Conservation (phyloP, 1,140 invertebrate genomes). For the Drosophila baimaii region DNA sequence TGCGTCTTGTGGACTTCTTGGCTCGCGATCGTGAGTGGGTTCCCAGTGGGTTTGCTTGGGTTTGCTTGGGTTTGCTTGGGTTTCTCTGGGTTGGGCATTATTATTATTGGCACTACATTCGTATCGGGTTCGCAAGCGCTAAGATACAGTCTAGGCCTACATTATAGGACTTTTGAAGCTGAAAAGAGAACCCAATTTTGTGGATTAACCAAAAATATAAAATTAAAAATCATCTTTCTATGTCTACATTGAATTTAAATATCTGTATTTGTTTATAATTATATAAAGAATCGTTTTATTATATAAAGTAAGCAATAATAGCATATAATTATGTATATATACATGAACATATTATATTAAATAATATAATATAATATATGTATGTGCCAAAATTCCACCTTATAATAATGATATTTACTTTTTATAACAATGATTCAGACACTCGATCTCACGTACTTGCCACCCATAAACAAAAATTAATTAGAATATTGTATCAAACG, state of each 20-base stretch:
- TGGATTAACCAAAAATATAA: no score
- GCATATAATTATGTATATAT: no score
- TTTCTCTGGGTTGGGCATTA: conserved; percentile 11
- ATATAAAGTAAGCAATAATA: no score
- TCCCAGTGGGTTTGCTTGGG: background rate
- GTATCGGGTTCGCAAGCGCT: background rate
- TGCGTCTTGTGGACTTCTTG: conserved; percentile 30
- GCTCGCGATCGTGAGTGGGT: conserved; percentile 14
- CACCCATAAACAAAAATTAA: conserved; percentile 24
- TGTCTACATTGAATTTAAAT: no score
- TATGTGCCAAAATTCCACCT: background rate
- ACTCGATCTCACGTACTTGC: background rate
- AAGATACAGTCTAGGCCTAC: background rate
- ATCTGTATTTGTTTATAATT: no score
- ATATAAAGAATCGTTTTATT: no score
- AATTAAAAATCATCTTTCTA: no score
- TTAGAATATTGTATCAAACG: conserved; percentile 4
- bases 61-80: background rate
- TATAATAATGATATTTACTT: background rate
- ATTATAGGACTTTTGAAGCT: no score
- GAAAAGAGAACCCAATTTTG: background rate
- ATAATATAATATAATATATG: no score
- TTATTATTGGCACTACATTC: conserved; percentile 11
- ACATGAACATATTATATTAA: no score
- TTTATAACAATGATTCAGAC: background rate